Base-by-base conservation (phyloP, 2,888 invertebrate species). In the Lochmaea capreae region DNA sequence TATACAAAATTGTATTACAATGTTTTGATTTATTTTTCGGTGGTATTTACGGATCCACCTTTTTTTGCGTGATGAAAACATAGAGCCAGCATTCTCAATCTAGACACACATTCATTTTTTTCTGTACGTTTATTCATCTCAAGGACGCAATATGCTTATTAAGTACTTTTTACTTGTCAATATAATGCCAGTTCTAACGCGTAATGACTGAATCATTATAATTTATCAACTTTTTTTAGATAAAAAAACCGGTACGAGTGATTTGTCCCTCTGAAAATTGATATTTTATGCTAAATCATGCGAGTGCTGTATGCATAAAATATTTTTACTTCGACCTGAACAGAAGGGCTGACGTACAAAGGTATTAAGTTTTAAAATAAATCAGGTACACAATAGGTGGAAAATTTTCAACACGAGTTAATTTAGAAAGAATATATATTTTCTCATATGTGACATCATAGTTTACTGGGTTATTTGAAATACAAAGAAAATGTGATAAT, bases 301-400 rank as follows among this genome's bases (percentile, higher is more conserved):
- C 11, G 61, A 14, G 12, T 61, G 26, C 39, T 61, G 61, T 33
- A 61, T 61, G 33, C 61, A 61, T 61, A 61, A 61, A 39, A 61
- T 61, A 61, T 61, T 33, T 57, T 61, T 61, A 26, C 33, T 61
- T 26, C 22, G 26, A 33, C n/a, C 5, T 61, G 12, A 46, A 46
- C 14, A 11, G 11, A 14, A 11, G 14, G 46, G 12, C 46, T 14
- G 11, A 4, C 5, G 46, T 12, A 14, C 14, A 14, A 46, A 46
- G 2, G 11, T 46, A 12, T 46, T 46, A 46, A 46, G 46, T 46
- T 46, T 46, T 14, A 11, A 43, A 43, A 43, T 43, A 43, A 43
- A 43, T 12, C 11, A 46, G 14, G 14, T 14, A 14, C 46, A 46
- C 14, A 46, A 46, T 46, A 11, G 14, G 3, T 14, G 11, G 46